These are phyloP conservation scores for Ectemnius continuus DNA, from an alignment of 2,888 invertebrate species.

Conservation along the genomic window DNA sequence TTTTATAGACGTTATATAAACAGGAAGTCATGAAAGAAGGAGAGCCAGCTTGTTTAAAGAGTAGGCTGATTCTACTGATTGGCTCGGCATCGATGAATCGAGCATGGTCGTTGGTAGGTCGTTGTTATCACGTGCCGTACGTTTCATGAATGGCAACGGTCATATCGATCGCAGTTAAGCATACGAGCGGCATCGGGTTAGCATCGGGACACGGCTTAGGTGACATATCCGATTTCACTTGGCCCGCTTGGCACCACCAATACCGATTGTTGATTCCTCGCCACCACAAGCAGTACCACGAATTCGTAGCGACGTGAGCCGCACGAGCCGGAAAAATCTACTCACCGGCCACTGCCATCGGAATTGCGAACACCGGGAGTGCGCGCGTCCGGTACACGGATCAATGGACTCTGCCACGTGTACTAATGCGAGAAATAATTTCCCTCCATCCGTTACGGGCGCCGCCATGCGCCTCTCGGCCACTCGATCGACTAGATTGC, in stretches of 20 bases:
- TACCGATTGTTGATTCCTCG: background rate
- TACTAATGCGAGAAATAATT: slow-evolving; percentile 4
- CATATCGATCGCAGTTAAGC: background rate
- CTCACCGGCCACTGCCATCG: background rate
- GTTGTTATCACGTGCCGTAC: too few relatives aligned
- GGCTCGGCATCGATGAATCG: too few relatives aligned
- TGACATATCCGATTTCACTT: slow-evolving; percentile 6
- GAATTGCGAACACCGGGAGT: slow-evolving; percentile 8
- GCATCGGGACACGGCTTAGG: background rate
- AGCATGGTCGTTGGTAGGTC: too few relatives aligned
- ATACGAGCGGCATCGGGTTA: background rate
- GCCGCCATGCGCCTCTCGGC: too few relatives aligned
- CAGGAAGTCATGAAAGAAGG: too few relatives aligned
- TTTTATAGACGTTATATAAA: too few relatives aligned
- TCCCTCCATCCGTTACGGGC: background rate
- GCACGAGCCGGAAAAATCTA: slow-evolving; percentile 5
- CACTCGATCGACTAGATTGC: too few relatives aligned
- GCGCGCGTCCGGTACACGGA: slow-evolving; percentile 1
- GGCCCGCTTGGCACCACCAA: background rate
- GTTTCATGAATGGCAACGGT: slow-evolving; percentile 12
- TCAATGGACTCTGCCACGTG: slow-evolving; percentile 8
- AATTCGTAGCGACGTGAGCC: background rate
- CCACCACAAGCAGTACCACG: background rate
- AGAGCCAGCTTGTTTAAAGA: too few relatives aligned
- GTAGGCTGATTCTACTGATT: too few relatives aligned